A percentile compares a stretch with the other conserved stretches of the same genome.
Evolutionary conservation across 2,797 vertebrate species (phyloP).

Genomic region (Gymnopithys bicolor): DNA sequence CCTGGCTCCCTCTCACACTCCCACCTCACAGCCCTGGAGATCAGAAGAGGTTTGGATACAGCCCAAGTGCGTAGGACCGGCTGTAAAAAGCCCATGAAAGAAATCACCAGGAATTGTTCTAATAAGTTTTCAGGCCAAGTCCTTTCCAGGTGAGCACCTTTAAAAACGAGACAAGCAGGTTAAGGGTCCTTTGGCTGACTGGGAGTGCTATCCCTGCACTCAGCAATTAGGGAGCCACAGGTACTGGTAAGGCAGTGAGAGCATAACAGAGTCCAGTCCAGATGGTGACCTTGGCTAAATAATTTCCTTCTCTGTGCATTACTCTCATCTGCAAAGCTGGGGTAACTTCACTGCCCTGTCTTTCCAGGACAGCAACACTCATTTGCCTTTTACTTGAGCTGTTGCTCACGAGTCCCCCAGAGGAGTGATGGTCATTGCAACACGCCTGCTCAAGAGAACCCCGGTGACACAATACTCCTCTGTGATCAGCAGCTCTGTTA

Average conservation of each 20-base stretch:
- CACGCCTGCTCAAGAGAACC: neutral
- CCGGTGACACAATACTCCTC: neutral
- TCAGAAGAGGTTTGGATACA: constrained; percentile 34
- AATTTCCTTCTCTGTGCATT: neutral
- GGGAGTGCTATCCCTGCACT: neutral
- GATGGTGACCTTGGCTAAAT: neutral
- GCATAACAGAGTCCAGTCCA: neutral
- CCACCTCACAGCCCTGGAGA: constrained; percentile 42
- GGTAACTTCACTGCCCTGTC: neutral
- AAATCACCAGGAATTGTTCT: constrained; percentile 28
- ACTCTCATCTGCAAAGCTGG: neutral
- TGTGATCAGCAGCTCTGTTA: neutral
- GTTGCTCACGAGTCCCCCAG: neutral
- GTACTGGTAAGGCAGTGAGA: neutral
- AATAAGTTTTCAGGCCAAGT: neutral
- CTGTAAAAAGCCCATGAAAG: constrained; percentile 45
- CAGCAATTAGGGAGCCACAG: neutral
- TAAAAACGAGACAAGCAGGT: neutral
- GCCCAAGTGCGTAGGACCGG: neutral
- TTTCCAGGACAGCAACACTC: neutral
- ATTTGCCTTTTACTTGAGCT: neutral
- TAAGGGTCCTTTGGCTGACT: neutral
- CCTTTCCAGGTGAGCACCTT: constrained; percentile 7
- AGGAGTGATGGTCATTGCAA: neutral
- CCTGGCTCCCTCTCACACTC: constrained; percentile 47